Base-by-base conservation (phyloP, 1,140 invertebrate genomes). In the Drosophila lowei region DNA sequence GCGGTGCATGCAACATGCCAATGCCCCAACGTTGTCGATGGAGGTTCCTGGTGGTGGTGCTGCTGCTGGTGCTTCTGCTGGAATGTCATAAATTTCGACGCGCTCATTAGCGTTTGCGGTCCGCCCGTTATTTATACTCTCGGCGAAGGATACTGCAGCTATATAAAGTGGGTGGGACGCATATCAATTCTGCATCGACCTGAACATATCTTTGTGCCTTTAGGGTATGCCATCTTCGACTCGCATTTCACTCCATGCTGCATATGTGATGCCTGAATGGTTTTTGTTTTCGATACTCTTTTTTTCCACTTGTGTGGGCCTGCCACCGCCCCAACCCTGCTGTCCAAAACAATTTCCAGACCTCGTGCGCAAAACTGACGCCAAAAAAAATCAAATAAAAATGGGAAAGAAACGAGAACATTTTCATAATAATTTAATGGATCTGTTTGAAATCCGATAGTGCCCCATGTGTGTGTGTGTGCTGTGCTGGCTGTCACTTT, bases 41-140 rank as follows among this genome's bases (percentile, higher is more conserved):
- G 34, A 38, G 34, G 34, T 38, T 38, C 34, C 13, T 38, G 34
- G 34, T 34, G 30, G 11, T 34, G 30, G 1, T 41, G 16, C 61
- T 75, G 53, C 41, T 57, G 55, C 64, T 73, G 58, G 38, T 63
- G 54, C 21, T 50, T 63, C 30, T 30, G 25, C 41, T 67, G 74
- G 78, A 88, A 78, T 88, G 67, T 83, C 83, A 88, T 88, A 77
- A 88, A 88, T 88, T 88, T 88, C 79, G 83, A 64, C 70, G 77
- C 52, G 67, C 78, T 88, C 83, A 88, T 88, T 88, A 88, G 83
- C 64, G 64, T 76, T 54, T 25, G 59, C 53, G 38, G 50, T 44
- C 15, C 49, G 44, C 60, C 18, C 21, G 62, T 42, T 54, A 75
- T 72, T 78, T 75, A 79, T 72, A 72, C 68, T 38, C 25, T 60